A percentile compares a stretch with the other conserved stretches of the same genome.
phyloP scores from a whole-genome alignment of 1,140 invertebrate genomes.

The Drosophila lowei region DNA sequence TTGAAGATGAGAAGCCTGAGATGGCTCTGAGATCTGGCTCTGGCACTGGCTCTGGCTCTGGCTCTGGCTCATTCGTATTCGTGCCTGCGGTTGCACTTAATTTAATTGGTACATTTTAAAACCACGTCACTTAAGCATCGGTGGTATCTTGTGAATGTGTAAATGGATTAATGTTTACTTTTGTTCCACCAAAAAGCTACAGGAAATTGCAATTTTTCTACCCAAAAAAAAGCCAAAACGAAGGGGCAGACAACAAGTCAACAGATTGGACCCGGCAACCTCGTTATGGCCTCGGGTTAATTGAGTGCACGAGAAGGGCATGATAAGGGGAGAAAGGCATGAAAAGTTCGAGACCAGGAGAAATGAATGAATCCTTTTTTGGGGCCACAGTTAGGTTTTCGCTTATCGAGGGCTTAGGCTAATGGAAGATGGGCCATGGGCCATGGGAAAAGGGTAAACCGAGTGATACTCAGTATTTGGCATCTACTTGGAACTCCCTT shows the following conservation, averaged over 20 bases:
- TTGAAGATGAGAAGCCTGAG: constrained; percentile 46
- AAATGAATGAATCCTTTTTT: constrained; percentile 41
- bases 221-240: constrained; percentile 50
- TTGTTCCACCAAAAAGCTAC: constrained; percentile 61
- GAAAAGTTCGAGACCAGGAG: constrained; percentile 22
- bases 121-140: constrained; percentile 69
- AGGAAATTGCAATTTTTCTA: constrained; percentile 78
- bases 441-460: no score
- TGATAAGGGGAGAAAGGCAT: constrained; percentile 24
- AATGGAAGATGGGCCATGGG: constrained; percentile 1
- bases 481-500: no score
- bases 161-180: constrained; percentile 82
- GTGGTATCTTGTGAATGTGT: constrained; percentile 69
- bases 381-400: constrained; percentile 37
- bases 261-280: constrained; percentile 64
- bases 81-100: constrained; percentile 81
- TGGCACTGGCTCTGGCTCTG: neutral
- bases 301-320: constrained; percentile 55
- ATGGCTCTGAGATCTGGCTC: constrained; percentile 21
- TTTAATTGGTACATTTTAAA: constrained; percentile 82
- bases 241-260: constrained; percentile 71
- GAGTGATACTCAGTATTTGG: neutral
- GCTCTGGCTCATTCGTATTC: constrained; percentile 67
- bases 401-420: constrained; percentile 17
- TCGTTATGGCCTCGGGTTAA: constrained; percentile 75